A percentile compares a stretch with the other conserved stretches of the same genome.
Evolutionary conservation across 2,797 vertebrate genomes (phyloP).

Genomic region (Todus mexicanus): DNA sequence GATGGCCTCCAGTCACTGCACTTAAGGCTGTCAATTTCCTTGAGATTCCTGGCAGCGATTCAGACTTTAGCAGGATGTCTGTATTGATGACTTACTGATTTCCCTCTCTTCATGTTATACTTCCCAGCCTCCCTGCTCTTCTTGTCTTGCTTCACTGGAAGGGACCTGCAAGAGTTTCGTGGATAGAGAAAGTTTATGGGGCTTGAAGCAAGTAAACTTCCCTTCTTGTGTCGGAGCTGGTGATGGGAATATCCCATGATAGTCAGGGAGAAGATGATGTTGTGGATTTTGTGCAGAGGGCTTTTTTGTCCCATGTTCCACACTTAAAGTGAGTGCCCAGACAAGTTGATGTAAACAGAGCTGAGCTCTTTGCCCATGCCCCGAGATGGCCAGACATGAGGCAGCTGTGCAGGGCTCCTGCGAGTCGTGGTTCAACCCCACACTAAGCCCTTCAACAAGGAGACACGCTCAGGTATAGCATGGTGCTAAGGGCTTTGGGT

Average conservation of each 20-base stretch:
- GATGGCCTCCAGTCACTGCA: constrained; percentile 38
- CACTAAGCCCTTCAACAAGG: background rate
- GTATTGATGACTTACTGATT: constrained; percentile 41
- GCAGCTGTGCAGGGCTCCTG: constrained; percentile 12
- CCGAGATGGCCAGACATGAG: constrained; percentile 29
- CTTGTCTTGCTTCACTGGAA: background rate
- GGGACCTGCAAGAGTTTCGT: background rate
- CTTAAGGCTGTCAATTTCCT: constrained; percentile 18
- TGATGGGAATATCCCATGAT: background rate
- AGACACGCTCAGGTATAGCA: background rate
- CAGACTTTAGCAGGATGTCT: background rate
- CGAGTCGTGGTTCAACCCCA: rapidly evolving
- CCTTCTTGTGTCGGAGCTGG: background rate
- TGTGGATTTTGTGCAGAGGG: background rate
- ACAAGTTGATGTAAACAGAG: background rate
- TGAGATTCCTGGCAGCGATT: constrained; percentile 28
- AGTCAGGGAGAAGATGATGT: rapidly evolving
- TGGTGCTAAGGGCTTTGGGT: background rate
- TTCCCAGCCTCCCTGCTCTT: background rate
- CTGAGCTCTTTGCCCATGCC: background rate
- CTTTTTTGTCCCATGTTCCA: background rate
- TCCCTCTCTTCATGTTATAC: background rate
- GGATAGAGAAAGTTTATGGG: background rate
- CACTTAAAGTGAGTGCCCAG: background rate
- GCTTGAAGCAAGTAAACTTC: background rate